A percentile compares a stretch with the other conserved stretches of the same genome.
Evolutionary conservation across 2,888 invertebrate genomes (phyloP).

Genomic region (Anticlea derivata): DNA sequence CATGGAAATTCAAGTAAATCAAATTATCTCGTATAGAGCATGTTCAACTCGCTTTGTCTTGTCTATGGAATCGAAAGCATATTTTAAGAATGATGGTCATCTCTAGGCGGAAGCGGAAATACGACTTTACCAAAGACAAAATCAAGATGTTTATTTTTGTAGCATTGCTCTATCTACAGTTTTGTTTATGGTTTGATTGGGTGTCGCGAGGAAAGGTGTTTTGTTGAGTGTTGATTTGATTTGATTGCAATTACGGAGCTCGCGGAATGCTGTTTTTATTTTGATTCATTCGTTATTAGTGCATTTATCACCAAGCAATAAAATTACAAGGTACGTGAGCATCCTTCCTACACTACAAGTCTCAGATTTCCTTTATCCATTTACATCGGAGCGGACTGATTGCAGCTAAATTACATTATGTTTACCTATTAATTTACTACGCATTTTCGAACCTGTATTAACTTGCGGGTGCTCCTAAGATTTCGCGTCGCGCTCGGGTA

Average conservation of each 20-base stretch:
- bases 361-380: slow-evolving; percentile 5
- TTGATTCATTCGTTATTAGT: slow-evolving; percentile 71
- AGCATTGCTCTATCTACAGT: slow-evolving; percentile 72
- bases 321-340: slow-evolving; percentile 60
- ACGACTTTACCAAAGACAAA: slow-evolving; percentile 47
- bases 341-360: background rate
- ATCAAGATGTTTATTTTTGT: slow-evolving; percentile 82
- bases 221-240: slow-evolving; percentile 68
- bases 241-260: slow-evolving; percentile 67
- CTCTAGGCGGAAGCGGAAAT: slow-evolving; percentile 49
- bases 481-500: slow-evolving; percentile 44
- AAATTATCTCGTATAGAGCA: too few species aligned
- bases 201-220: slow-evolving; percentile 68
- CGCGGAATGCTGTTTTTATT: slow-evolving; percentile 80
- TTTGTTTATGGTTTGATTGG: slow-evolving; percentile 77
- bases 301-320: slow-evolving; percentile 55
- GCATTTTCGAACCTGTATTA: slow-evolving; percentile 63
- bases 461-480: slow-evolving; percentile 40
- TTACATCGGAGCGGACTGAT: slow-evolving; percentile 38
- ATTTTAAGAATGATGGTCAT: background rate
- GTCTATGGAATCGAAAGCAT: slow-evolving; percentile 8
- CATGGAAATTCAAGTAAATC: too few species aligned
- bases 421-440: slow-evolving; percentile 56
- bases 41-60: background rate
- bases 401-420: slow-evolving; percentile 42